Conservation (phyloP, 2,113 vertebrate genomes). For the Irena cyanogastra region DNA sequence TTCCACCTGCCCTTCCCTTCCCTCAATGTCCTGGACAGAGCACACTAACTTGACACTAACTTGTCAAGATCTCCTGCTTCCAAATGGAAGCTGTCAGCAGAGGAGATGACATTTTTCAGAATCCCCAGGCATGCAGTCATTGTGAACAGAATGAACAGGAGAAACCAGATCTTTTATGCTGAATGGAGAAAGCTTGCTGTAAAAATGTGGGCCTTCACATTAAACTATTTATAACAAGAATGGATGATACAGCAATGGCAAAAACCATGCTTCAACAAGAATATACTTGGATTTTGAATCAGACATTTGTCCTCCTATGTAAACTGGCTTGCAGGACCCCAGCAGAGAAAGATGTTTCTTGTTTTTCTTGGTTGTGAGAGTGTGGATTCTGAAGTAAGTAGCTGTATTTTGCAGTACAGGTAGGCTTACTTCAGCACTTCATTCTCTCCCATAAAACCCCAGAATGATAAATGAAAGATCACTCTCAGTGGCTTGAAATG, state of each 20-base stretch:
- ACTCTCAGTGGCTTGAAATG: background rate
- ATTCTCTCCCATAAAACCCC: background rate
- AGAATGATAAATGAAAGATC: background rate
- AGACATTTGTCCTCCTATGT: background rate
- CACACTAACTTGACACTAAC: background rate
- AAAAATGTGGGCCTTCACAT: background rate
- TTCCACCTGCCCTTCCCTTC: background rate
- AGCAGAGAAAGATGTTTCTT: background rate
- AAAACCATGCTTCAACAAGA: background rate
- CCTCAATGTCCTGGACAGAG: background rate
- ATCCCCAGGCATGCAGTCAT: background rate
- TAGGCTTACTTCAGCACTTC: background rate
- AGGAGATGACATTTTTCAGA: background rate
- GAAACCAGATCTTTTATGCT: background rate
- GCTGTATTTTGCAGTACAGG: background rate
- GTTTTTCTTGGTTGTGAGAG: background rate
- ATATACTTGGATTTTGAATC: background rate
- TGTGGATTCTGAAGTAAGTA: background rate
- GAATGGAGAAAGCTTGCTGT: background rate
- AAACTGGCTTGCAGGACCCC: background rate
- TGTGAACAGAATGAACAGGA: background rate
- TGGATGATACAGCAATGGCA: background rate
- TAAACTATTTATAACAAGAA: background rate
- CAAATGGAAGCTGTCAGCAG: rapidly evolving
- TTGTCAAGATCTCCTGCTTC: background rate